phyloP scores from a whole-genome alignment of 2,113 vertebrate species.

The Lipophrys pholis region DNA sequence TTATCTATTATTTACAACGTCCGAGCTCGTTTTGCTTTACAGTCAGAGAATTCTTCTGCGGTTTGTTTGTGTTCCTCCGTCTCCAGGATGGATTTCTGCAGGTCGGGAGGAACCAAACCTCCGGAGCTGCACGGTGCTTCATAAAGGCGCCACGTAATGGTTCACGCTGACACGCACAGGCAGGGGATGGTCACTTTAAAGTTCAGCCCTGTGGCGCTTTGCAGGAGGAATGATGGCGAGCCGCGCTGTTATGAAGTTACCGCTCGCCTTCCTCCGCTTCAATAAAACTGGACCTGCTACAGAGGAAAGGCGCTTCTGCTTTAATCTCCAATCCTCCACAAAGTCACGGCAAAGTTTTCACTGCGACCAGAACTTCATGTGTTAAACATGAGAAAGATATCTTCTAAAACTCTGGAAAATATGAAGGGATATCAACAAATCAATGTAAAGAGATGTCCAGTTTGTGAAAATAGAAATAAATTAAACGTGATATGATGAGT shows the following conservation, averaged over 20 bases:
- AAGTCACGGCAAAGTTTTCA: no score
- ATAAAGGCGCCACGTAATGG: constrained; percentile 35
- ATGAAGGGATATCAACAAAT: no score
- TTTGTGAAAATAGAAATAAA: no score
- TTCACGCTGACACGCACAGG: constrained; percentile 68
- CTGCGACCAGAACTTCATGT: no score
- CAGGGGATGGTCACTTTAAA: constrained; percentile 71
- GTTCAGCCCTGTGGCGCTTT: constrained; percentile 61
- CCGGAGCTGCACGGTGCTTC: constrained; percentile 21
- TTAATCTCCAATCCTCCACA: no score
- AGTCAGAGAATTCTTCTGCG: no score
- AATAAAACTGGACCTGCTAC: constrained; percentile 13
- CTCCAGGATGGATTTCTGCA: constrained; percentile 48
- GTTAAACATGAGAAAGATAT: no score
- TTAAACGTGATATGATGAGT: no score
- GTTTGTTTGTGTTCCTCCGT: constrained; percentile 11
- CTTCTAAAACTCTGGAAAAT: no score
- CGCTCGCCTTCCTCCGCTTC: constrained; percentile 33
- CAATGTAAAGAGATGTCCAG: no score
- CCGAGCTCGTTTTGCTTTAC: neutral
- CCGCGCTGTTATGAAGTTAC: constrained; percentile 52
- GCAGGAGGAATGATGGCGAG: constrained; percentile 38
- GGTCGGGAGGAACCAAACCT: constrained; percentile 50
- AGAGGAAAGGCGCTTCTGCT: no score
- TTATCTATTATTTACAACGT: constrained; percentile 31